Evolutionary conservation across 2,888 invertebrate genomes (phyloP).

Genomic region (Heliconius charithonia): DNA sequence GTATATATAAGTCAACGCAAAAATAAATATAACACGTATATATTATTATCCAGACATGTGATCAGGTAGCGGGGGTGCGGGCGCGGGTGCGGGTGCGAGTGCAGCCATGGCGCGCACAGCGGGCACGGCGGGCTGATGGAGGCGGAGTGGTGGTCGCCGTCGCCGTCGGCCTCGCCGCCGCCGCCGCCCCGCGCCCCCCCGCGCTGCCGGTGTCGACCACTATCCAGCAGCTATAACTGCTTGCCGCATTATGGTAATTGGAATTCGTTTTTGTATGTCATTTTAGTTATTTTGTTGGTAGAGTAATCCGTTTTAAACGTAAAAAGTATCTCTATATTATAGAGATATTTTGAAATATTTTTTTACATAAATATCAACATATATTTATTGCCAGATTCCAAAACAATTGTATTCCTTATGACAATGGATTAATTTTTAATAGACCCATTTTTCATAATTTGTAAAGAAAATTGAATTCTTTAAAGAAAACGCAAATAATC

Average conservation of each 20-base stretch:
- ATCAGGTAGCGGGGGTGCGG: slow-evolving; percentile 72
- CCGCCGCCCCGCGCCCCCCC: slow-evolving; percentile 77
- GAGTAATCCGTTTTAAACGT: neutral
- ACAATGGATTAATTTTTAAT: neutral
- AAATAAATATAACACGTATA: slow-evolving; percentile 13
- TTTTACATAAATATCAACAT: neutral
- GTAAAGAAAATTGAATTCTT: slow-evolving; percentile 8
- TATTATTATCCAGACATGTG: slow-evolving; percentile 27
- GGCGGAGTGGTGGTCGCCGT: slow-evolving; percentile 76
- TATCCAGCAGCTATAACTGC: slow-evolving; percentile 77
- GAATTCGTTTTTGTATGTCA: neutral
- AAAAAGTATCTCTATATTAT: neutral
- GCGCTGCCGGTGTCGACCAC: slow-evolving; percentile 78
- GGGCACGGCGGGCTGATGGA: slow-evolving; percentile 80
- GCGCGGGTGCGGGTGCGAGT: slow-evolving; percentile 59
- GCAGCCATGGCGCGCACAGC: slow-evolving; percentile 74
- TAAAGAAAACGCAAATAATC: slow-evolving; percentile 9
- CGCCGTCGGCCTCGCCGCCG: slow-evolving; percentile 79
- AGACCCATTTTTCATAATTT: neutral
- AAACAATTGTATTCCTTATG: neutral
- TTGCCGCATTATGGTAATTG: slow-evolving; percentile 74
- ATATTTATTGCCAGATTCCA: neutral
- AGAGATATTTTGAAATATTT: neutral
- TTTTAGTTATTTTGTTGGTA: no score
- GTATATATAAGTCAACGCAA: no score